Evolutionary conservation across 2,113 vertebrate species (phyloP).

Genomic region (Redunca redunca): DNA sequence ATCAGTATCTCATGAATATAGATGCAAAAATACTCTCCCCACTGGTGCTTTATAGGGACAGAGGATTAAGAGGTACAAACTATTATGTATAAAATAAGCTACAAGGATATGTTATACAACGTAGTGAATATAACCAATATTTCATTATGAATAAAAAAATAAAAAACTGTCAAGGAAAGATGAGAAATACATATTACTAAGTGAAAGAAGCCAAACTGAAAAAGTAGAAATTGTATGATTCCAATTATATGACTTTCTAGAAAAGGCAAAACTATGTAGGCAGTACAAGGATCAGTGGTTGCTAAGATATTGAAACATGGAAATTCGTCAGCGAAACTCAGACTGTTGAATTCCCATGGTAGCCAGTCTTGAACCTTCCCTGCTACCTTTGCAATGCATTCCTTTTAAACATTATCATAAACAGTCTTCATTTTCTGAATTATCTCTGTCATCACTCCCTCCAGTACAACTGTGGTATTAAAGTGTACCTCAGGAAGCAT

Average conservation of each 20-base stretch:
- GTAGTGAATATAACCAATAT: neutral
- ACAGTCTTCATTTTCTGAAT: neutral
- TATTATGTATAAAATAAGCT: neutral
- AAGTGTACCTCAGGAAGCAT: neutral
- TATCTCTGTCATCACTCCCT: neutral
- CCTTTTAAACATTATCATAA: neutral
- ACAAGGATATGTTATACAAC: neutral
- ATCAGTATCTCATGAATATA: neutral
- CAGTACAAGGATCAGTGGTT: neutral
- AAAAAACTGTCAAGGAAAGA: neutral
- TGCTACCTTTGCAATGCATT: neutral
- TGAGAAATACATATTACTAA: neutral
- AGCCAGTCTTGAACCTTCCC: too few species aligned
- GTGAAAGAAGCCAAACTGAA: neutral
- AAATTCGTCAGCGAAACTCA: neutral
- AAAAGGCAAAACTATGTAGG: neutral
- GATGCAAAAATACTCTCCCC: neutral
- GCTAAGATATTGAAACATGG: neutral
- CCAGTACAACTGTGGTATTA: neutral
- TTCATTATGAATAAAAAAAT: neutral
- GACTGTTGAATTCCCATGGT: neutral
- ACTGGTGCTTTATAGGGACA: neutral
- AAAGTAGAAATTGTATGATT: neutral
- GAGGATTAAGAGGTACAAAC: neutral
- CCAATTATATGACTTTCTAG: neutral